Conservation (phyloP, 2,113 vertebrate species). For the Callionymus lyra region DNA sequence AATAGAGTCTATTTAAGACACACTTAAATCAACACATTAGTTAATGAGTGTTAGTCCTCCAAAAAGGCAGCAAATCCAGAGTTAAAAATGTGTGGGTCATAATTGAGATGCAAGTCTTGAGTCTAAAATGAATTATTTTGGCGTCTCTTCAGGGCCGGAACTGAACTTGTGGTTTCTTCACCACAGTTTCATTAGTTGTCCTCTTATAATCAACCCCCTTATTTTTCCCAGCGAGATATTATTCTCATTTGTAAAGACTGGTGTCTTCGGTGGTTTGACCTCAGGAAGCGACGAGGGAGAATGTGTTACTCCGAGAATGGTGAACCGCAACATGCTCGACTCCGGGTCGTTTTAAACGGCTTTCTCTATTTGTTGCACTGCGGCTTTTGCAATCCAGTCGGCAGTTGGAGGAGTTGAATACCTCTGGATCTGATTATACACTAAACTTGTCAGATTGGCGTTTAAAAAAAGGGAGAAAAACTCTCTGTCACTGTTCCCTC, state of each 20-base stretch:
- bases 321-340: slow-evolving; percentile 8
- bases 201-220: slow-evolving; percentile 21
- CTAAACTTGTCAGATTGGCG: slow-evolving; percentile 7
- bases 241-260: slow-evolving; percentile 26
- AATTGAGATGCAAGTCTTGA: slow-evolving; percentile 7
- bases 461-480: background rate
- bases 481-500: no score
- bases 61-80: no score
- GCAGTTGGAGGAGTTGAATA: slow-evolving; percentile 4
- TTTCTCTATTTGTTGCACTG: slow-evolving; percentile 5
- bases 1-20: no score
- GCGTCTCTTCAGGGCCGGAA: slow-evolving; percentile 26
- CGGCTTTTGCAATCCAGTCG: no score
- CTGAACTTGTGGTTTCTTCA: slow-evolving; percentile 41
- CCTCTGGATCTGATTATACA: slow-evolving; percentile 14
- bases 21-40: no score
- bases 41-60: no score
- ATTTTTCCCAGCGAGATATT: slow-evolving; percentile 29
- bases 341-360: slow-evolving; percentile 11
- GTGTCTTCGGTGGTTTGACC: slow-evolving; percentile 24
- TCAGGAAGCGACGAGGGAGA: slow-evolving; percentile 19
- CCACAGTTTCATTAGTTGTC: slow-evolving; percentile 27
- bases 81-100: no score
- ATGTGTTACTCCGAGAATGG: slow-evolving; percentile 4
- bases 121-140: slow-evolving; percentile 42